A percentile compares a stretch with the other conserved stretches of the same genome.
phyloP scores from a whole-genome alignment of 2,888 invertebrate species.

The Hydrotaea cyrtoneurina region DNA sequence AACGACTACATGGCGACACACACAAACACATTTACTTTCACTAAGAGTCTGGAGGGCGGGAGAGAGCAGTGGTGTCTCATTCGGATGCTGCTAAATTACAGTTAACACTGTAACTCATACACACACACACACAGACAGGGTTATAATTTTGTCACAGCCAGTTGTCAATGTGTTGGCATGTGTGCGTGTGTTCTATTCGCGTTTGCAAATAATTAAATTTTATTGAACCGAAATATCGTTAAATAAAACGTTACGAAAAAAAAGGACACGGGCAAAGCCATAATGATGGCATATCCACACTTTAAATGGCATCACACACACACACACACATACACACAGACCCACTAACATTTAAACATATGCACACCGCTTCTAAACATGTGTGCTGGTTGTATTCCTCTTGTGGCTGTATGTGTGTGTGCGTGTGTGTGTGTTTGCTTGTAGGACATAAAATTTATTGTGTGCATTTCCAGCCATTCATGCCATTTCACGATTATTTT shows the following conservation, averaged over 20 bases:
- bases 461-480: constrained; percentile 66
- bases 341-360: neutral
- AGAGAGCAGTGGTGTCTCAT: constrained; percentile 9
- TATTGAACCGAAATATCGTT: constrained; percentile 66
- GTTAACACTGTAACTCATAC: constrained; percentile 21
- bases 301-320: constrained; percentile 19
- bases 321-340: neutral
- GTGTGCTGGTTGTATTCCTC: neutral
- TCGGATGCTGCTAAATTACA: constrained; percentile 34
- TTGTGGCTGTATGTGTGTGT: neutral
- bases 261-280: neutral
- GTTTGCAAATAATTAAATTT: constrained; percentile 67
- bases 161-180: neutral
- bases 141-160: constrained; percentile 13
- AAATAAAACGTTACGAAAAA: constrained; percentile 21
- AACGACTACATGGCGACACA: neutral
- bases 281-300: constrained; percentile 44
- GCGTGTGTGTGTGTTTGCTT: neutral
- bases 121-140: constrained; percentile 8
- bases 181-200: constrained; percentile 3
- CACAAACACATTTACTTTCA: neutral
- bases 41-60: neutral
- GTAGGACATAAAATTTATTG: constrained; percentile 44
- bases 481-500: constrained; percentile 54
- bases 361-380: constrained; percentile 4